phyloP scores from a whole-genome alignment of 2,797 vertebrate species.

The Labeo calbasu region DNA sequence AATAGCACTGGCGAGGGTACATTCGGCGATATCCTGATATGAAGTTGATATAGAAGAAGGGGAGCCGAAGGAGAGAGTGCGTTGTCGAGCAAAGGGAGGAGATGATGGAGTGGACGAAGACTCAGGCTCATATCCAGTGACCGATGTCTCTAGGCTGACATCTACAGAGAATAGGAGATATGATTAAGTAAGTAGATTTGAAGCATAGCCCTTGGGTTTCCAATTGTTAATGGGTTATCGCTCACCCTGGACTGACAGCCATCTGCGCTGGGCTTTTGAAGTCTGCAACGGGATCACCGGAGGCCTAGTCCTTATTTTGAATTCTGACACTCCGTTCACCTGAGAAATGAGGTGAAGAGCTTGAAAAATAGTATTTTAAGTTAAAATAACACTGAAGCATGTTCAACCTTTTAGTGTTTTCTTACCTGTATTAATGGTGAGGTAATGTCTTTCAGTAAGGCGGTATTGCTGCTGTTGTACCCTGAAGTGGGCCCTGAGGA shows the following conservation, averaged over 20 bases:
- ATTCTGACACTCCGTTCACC: conserved; percentile 66
- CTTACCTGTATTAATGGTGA: conserved; percentile 55
- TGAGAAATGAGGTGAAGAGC: conserved; percentile 54
- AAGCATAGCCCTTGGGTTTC: neutral
- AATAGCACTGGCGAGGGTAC: conserved; percentile 80
- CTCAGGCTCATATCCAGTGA: conserved; percentile 64
- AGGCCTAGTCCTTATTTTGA: conserved; percentile 74
- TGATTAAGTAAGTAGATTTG: conserved; percentile 1
- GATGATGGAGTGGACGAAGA: conserved; percentile 71
- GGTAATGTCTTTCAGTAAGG: conserved; percentile 65
- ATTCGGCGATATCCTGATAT: conserved; percentile 88
- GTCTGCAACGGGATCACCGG: conserved; percentile 76
- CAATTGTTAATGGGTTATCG: conserved; percentile 27
- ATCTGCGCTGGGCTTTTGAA: conserved; percentile 70
- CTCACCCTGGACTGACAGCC: conserved; percentile 81
- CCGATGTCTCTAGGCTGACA: conserved; percentile 64
- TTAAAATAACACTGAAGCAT: neutral
- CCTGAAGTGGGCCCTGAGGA: conserved; percentile 94
- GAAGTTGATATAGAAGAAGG: conserved; percentile 75
- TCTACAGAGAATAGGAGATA: conserved; percentile 63
- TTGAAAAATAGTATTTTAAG: conserved; percentile 23
- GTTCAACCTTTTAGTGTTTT: neutral
- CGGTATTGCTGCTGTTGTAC: conserved; percentile 90
- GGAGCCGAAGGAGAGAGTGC: conserved; percentile 78
- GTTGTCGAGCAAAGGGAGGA: conserved; percentile 65